Base-by-base conservation (phyloP, 92 coral and sea anemone species). In the Isaurus tuberculatus region DNA sequence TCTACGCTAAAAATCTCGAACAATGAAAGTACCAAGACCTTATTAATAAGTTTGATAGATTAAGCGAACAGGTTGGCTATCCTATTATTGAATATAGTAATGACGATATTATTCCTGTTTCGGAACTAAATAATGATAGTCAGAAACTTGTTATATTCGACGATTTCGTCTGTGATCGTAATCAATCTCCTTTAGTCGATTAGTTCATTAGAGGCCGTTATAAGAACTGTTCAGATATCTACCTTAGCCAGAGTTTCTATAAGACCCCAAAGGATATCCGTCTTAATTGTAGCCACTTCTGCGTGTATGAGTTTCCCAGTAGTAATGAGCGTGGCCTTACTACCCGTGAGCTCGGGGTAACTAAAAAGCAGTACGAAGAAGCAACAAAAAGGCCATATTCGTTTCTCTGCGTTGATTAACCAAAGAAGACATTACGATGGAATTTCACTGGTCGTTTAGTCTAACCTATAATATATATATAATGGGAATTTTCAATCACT, bases 121-220 rank as follows among this genome's bases (percentile, higher is more conserved):
- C 44, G 3, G 69, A 14, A 1, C n/a, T n/a, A n/a, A n/a, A n/a
- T n/a, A n/a, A n/a, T n/a, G n/a, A n/a, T n/a, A n/a, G n/a, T n/a
- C n/a, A 85, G 22, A 85, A 85, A 32, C n/a, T 65, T 0, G 53
- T 85, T 27, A 42, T 85, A 15, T 86, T 58, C 66, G 89, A 86
- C 67, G 85, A 86, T 73, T 79, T 27, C 58, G 40, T 86, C 14
- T 65, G 79, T 51, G 85, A 51, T 4, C 7, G 16, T 10, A 51
- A 51, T n/a, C 60, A 51, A 17, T 2, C 2, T 2, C 60, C 60
- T 3, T 11, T 85, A 8, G 37, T 75, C 0, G 79, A 77, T 3
- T 85, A 75, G 75, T 77, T 87, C 44, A 80, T 61, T 0, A 7
- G 66, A 11, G 82, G 86, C 1, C 4, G 79, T 0, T 79, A 83